Conservation (phyloP, 2,888 invertebrate species). For the Coenonympha arcania region DNA sequence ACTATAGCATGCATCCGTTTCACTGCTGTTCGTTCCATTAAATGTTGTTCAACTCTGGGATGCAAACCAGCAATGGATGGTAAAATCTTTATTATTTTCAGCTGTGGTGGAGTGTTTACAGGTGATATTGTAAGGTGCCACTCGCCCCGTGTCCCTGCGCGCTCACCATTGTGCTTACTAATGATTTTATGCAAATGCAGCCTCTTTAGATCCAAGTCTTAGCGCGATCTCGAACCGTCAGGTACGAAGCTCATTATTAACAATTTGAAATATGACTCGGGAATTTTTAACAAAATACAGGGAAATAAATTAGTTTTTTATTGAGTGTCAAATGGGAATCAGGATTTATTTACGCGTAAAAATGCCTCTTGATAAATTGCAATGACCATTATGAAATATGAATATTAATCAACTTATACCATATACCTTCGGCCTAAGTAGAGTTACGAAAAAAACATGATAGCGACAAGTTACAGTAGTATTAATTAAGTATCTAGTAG, state of each 20-base stretch:
- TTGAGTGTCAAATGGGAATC: conserved; percentile 35
- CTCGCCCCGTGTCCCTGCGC: conserved; percentile 68
- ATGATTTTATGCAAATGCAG: conserved; percentile 75
- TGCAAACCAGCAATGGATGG: conserved; percentile 35
- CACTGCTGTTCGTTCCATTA: conserved; percentile 36
- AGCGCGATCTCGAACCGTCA: conserved; percentile 73
- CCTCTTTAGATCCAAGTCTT: conserved; percentile 74
- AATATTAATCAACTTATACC: too few species aligned
- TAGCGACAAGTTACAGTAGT: too few species aligned
- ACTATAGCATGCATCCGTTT: conserved; percentile 24
- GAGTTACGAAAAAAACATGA: too few species aligned
- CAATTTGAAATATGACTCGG: conserved; percentile 71
- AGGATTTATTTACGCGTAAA: conserved; percentile 15
- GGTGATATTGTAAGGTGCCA: conserved; percentile 62
- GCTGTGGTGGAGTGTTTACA: conserved; percentile 44
- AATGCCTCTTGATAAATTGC: conserved; percentile 10
- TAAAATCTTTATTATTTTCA: conserved; percentile 16
- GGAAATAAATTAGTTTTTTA: conserved; percentile 58
- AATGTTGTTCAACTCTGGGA: background rate
- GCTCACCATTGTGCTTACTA: conserved; percentile 74
- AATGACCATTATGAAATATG: conserved; percentile 8
- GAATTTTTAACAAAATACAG: conserved; percentile 57
- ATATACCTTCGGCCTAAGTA: too few species aligned
- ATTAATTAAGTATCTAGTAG: too few species aligned
- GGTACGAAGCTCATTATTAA: conserved; percentile 73